These are phyloP conservation scores for Meleagris gallopavo DNA, from an alignment of 2,113 vertebrate species.

Conservation along the genomic window DNA sequence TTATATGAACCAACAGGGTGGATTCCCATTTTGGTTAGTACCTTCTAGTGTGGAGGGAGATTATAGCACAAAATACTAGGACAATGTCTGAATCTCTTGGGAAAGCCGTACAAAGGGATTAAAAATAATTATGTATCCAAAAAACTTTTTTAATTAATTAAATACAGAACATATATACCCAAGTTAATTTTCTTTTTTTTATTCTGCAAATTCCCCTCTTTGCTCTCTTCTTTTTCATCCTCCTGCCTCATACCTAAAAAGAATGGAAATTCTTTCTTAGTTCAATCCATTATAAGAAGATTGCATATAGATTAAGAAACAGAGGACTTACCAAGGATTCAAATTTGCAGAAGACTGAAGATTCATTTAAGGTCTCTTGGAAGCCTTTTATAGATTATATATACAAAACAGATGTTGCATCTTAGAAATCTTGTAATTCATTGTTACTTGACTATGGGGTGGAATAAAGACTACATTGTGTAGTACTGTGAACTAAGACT, in stretches of 20 bases:
- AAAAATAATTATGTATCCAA: neutral
- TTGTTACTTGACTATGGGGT: slow-evolving; percentile 28
- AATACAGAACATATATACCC: neutral
- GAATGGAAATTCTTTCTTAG: slow-evolving; percentile 16
- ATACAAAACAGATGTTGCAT: slow-evolving; percentile 44
- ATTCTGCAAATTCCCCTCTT: neutral
- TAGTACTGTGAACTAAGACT: neutral
- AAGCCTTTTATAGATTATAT: slow-evolving; percentile 29
- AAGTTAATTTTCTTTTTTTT: neutral
- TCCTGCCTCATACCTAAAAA: neutral
- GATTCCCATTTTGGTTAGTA: neutral
- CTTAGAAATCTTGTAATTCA: slow-evolving; percentile 6
- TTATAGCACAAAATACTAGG: neutral
- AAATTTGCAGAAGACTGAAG: slow-evolving; percentile 40
- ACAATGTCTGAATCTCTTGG: neutral
- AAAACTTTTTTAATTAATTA: neutral
- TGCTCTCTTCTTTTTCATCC: neutral
- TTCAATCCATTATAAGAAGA: neutral
- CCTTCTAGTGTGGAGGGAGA: neutral
- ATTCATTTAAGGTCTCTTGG: slow-evolving; percentile 29
- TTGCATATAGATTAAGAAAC: slow-evolving; percentile 32
- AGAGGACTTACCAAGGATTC: slow-evolving; percentile 30
- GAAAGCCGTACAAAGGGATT: neutral
- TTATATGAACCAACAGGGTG: neutral
- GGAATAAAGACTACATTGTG: neutral